These are phyloP conservation scores for Craseonycteris thonglongyai DNA, from an alignment of 2,113 vertebrate genomes.

Conservation along the genomic window DNA sequence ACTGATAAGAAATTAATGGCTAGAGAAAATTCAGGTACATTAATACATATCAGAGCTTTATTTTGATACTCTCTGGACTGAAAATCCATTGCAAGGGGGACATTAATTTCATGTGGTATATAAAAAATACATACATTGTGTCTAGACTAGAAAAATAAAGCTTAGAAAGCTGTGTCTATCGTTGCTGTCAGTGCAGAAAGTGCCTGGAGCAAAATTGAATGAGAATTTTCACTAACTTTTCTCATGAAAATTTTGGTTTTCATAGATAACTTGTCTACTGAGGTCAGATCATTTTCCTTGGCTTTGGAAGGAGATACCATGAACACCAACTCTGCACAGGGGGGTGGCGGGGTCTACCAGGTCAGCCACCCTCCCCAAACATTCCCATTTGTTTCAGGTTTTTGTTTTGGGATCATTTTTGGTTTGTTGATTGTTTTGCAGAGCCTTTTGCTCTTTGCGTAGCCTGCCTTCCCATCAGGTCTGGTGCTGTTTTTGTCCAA, in stretches of 20 bases:
- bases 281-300: background rate
- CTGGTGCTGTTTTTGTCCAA: background rate
- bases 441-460: background rate
- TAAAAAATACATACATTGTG: background rate
- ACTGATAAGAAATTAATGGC: background rate
- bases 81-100: background rate
- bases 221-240: conserved; percentile 18
- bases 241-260: background rate
- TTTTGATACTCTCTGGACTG: background rate
- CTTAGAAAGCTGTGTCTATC: background rate
- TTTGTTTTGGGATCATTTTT: background rate
- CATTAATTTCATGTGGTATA: background rate
- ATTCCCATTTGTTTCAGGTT: background rate
- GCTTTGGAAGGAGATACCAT: background rate
- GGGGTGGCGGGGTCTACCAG: too few species aligned
- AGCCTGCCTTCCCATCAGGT: background rate
- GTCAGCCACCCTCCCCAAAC: too few species aligned
- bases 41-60: background rate
- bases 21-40: background rate
- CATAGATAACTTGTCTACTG: background rate
- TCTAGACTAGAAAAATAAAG: conserved; percentile 13
- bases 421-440: background rate
- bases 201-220: background rate
- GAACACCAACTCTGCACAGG: background rate
- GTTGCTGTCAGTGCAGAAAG: conserved; percentile 7